Percentiles rank a stretch among this genome's conserved stretches.
Conservation (phyloP, 2,113 vertebrate species). For the Athene noctua region DNA sequence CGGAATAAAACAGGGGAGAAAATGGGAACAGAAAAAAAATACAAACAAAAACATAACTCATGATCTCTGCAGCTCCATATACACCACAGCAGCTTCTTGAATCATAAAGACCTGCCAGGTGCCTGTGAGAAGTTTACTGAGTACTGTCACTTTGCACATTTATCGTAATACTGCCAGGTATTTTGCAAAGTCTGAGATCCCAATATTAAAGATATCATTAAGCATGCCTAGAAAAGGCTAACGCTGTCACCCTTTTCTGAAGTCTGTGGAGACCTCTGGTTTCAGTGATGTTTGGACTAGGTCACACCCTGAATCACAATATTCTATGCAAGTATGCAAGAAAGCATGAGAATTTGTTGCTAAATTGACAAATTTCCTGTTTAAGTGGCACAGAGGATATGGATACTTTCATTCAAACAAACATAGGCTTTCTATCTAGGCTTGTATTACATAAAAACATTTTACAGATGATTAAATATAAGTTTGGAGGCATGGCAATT, state of each 20-base stretch:
- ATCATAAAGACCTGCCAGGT: not conserved
- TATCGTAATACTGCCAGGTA: not conserved
- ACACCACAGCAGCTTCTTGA: not conserved
- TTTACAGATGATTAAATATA: not conserved
- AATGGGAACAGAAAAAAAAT: not conserved
- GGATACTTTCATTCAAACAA: not conserved
- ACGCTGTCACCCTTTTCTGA: not conserved
- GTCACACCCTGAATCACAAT: not conserved
- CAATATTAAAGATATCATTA: not conserved
- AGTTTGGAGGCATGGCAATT: not conserved
- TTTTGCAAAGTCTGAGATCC: not conserved
- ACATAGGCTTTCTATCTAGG: not conserved
- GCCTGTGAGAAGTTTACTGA: not conserved
- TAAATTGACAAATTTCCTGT: not conserved
- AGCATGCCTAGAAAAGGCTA: not conserved
- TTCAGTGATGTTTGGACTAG: not conserved
- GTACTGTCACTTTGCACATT: not conserved
- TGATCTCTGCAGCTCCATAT: not conserved
- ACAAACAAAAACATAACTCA: not conserved
- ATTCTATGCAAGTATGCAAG: not conserved
- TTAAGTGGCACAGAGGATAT: not conserved
- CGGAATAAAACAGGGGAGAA: fast-evolving
- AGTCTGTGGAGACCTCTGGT: not conserved
- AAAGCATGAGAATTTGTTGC: not conserved
- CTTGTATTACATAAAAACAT: not conserved